Percentiles rank a stretch among this genome's conserved stretches.
These are phyloP conservation scores for Polypedilum vanderplanki DNA, from an alignment of 1,140 invertebrate genomes.

Conservation along the genomic window DNA sequence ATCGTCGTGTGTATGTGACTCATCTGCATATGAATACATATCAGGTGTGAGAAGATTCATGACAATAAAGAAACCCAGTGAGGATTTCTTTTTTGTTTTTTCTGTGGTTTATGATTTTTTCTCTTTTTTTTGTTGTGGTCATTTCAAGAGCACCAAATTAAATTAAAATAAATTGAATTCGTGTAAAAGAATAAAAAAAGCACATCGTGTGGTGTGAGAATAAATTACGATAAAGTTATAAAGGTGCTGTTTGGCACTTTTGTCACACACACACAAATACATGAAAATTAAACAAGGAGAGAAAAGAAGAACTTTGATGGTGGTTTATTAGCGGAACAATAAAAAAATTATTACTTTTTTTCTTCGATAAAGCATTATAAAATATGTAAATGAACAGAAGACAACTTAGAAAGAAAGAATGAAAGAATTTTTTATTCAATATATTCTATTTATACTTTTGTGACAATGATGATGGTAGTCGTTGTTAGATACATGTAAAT, in stretches of 20 bases:
- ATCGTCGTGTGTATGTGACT: background rate
- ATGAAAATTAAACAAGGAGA: background rate
- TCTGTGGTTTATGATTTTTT: no score
- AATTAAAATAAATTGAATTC: background rate
- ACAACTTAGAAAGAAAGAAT: background rate
- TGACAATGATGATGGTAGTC: no score
- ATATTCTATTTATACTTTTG: no score
- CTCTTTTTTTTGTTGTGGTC: background rate
- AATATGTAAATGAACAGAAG: conserved; percentile 22
- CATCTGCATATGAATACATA: no score
- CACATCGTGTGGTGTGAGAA: conserved; percentile 25
- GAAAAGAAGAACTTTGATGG: conserved; percentile 23
- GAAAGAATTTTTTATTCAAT: background rate
- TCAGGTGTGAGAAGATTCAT: no score
- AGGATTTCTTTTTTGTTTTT: no score
- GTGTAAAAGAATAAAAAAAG: no score
- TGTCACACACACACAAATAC: background rate
- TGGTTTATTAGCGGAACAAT: conserved; percentile 29
- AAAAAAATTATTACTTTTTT: conserved; percentile 24
- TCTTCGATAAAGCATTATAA: conserved; percentile 23
- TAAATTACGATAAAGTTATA: conserved; percentile 28
- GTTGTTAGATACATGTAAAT: no score
- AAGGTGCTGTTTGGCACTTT: background rate
- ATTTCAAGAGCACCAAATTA: background rate
- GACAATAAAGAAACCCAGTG: no score